Percentiles rank a stretch among this genome's conserved stretches.
Evolutionary conservation across 2,113 vertebrate genomes (phyloP).

Genomic region (Irena cyanogastra): DNA sequence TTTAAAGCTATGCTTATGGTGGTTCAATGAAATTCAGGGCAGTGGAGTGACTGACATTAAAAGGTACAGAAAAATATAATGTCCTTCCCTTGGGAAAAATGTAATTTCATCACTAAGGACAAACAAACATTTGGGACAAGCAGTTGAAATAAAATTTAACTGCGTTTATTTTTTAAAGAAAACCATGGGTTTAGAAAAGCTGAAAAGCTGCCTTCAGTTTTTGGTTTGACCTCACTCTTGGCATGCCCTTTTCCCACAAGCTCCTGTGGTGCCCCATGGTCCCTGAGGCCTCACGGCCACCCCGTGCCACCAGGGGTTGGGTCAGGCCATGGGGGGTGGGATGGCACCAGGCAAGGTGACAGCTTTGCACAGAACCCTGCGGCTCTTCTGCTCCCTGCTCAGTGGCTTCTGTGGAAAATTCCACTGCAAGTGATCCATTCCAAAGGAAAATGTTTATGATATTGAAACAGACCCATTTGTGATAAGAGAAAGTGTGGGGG

Average conservation of each 20-base stretch:
- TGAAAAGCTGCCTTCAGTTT: slow-evolving; percentile 17
- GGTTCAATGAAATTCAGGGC: neutral
- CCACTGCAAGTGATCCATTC: neutral
- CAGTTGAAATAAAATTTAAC: slow-evolving; percentile 34
- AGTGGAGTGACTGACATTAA: neutral
- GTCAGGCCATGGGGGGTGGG: neutral
- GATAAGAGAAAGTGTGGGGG: slow-evolving; percentile 8
- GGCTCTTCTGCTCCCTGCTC: neutral
- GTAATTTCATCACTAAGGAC: slow-evolving; percentile 30
- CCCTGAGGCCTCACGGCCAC: accelerated
- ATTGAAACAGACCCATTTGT: slow-evolving; percentile 1
- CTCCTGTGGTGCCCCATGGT: neutral
- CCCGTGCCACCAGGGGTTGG: neutral
- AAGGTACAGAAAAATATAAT: neutral
- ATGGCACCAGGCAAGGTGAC: neutral
- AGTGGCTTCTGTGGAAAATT: slow-evolving; percentile 7
- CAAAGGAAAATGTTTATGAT: neutral
- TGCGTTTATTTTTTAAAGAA: slow-evolving; percentile 44
- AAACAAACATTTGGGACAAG: slow-evolving; percentile 44
- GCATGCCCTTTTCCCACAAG: neutral
- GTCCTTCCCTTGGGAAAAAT: slow-evolving; percentile 32
- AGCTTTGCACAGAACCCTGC: neutral
- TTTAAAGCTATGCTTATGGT: neutral
- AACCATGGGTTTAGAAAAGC: slow-evolving; percentile 26
- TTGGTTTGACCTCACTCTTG: slow-evolving; percentile 28